These are phyloP conservation scores for Sebastes fasciatus DNA, from an alignment of 2,113 vertebrate genomes.

Conservation along the genomic window DNA sequence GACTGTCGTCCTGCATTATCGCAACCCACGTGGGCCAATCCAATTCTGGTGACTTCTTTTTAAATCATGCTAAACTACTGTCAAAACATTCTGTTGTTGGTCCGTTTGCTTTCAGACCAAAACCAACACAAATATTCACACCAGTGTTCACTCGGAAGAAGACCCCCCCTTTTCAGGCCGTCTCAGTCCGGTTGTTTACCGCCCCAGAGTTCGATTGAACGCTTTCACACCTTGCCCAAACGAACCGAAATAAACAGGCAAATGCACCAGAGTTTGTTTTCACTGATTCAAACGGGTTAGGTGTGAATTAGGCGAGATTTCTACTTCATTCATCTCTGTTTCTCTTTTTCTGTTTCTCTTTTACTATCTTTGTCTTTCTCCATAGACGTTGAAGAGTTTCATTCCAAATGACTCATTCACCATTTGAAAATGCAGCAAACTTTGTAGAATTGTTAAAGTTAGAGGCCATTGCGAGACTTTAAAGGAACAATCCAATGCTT, in stretches of 20 bases:
- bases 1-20: no score
- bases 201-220: neutral
- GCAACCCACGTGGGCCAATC: neutral
- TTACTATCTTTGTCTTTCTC: no score
- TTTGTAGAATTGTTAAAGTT: neutral
- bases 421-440: neutral
- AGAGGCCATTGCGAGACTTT: neutral
- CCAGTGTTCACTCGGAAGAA: neutral
- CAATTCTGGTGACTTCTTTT: neutral
- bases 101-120: neutral
- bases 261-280: neutral
- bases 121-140: neutral
- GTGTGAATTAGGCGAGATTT: neutral
- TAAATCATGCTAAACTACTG: neutral
- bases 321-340: slow-evolving; percentile 15
- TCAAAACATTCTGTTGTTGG: neutral
- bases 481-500: neutral
- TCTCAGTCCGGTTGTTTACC: neutral
- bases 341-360: slow-evolving; percentile 19
- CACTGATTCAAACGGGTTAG: neutral
- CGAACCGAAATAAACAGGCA: neutral
- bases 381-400: neutral
- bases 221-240: neutral
- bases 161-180: neutral
- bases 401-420: neutral